phyloP scores from a whole-genome alignment of 2,797 vertebrate species.

The Avahi laniger region DNA sequence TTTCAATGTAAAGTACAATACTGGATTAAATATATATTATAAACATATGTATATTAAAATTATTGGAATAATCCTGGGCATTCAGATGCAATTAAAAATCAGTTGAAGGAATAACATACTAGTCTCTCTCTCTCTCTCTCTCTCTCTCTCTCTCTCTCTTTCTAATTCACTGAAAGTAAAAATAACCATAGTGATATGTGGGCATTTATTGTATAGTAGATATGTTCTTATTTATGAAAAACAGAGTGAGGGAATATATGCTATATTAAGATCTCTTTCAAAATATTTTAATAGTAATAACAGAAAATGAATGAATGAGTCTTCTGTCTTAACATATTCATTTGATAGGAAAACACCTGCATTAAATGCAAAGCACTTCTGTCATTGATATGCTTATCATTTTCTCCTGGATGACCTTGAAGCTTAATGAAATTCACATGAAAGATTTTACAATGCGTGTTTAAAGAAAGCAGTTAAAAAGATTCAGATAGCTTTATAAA shows the following conservation, averaged over 20 bases:
- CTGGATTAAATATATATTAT: neutral
- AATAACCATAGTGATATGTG: neutral
- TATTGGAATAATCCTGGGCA: neutral
- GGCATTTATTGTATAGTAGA: neutral
- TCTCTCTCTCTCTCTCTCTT: neutral
- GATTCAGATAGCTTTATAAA: slow-evolving; percentile 77
- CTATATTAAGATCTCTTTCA: neutral
- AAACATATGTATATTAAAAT: neutral
- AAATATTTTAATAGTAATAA: neutral
- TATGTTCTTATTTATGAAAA: neutral
- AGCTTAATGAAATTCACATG: slow-evolving; percentile 74
- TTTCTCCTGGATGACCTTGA: slow-evolving; percentile 83
- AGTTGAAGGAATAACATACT: neutral
- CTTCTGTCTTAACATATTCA: neutral
- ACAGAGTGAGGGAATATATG: neutral
- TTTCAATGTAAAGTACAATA: neutral
- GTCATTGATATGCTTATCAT: slow-evolving; percentile 47
- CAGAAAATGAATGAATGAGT: neutral
- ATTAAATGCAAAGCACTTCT: slow-evolving; percentile 52
- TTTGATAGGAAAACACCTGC: neutral
- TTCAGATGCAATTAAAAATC: neutral
- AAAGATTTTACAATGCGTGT: slow-evolving; percentile 75
- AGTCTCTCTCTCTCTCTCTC: neutral
- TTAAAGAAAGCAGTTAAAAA: slow-evolving; percentile 82
- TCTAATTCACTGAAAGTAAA: neutral